Evolutionary conservation across 2,113 vertebrate genomes (phyloP), one percentile per base, ranked within the genome.

Genomic region (Malurus cyaneus): DNA sequence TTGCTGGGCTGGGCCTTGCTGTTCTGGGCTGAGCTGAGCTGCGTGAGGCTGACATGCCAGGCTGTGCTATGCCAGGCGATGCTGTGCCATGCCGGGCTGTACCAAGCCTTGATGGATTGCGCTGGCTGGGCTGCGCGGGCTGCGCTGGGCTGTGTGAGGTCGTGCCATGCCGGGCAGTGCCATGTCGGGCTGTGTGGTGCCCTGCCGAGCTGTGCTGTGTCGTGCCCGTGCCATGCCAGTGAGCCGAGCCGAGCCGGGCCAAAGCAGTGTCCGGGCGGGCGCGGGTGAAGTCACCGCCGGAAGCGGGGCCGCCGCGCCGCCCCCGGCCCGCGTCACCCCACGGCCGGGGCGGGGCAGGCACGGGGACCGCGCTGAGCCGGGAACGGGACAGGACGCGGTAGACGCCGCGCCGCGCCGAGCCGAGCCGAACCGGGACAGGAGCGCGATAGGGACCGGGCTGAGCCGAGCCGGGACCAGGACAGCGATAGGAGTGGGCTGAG

Each of bases 211-310:
- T 36, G 18, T 23, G n/a, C 65, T 20, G 8, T 23, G 42, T 42
- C 6, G 12, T 4, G 24, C n/a, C 72, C 4, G 12, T 18, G 70
- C 36, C 15, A 11, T 2, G 23, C 42, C 15, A n/a, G n/a, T n/a
- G 31, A 24, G 29, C 31, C 6, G 13, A 32, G 18, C 62, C 17
- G 6, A 19, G 41, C 25, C 39, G 21, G 9, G 31, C 9, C 46
- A 23, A 9, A 86, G 46, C 53, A 18, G 11, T 6, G 83, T 44
- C 53, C 72, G 18, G 53, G 28, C 69, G 59, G 14, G 67, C 31
- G 34, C 24, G 76, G 69, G 52, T 93, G 94, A 96, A 88, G 79
- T 91, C 94, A 92, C 79, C 60, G 90, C 92, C 89, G 94, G 94
- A 95, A 94, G 74, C 82, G 73, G 69, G 72, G 8, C 86, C 57